Percentiles rank a stretch among this genome's conserved stretches.
phyloP scores from a whole-genome alignment of 2,113 vertebrate species.

The Brachypodius melanocephalos region DNA sequence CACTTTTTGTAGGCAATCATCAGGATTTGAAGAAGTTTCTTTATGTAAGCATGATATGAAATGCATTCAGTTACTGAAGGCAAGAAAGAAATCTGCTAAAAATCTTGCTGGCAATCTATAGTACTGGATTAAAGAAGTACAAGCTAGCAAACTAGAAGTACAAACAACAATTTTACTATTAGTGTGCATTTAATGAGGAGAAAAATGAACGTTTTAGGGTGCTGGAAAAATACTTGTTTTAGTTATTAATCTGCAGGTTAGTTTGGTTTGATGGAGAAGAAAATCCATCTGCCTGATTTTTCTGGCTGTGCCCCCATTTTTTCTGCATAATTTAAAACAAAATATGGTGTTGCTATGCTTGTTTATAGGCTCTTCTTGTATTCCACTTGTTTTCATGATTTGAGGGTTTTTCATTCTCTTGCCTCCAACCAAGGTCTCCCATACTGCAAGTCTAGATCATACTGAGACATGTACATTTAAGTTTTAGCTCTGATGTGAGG shows the following conservation, averaged over 20 bases:
- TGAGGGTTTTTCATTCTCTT: neutral
- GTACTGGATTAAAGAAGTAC: neutral
- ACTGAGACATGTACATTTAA: neutral
- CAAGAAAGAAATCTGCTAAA: neutral
- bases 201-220: neutral
- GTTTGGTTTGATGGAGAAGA: neutral
- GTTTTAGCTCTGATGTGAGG: neutral
- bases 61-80: neutral
- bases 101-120: neutral
- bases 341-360: neutral
- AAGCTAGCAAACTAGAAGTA: too few species aligned
- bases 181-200: neutral
- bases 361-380: neutral
- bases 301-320: neutral
- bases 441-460: neutral
- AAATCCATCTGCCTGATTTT: neutral
- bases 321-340: neutral
- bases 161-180: neutral
- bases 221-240: neutral
- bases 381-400: neutral
- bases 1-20: neutral
- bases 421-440: neutral
- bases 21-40: neutral
- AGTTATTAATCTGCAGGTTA: neutral
- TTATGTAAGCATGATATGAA: neutral